Evolutionary conservation across 2,888 invertebrate species (phyloP).

Genomic region (Andrena bucephala): DNA sequence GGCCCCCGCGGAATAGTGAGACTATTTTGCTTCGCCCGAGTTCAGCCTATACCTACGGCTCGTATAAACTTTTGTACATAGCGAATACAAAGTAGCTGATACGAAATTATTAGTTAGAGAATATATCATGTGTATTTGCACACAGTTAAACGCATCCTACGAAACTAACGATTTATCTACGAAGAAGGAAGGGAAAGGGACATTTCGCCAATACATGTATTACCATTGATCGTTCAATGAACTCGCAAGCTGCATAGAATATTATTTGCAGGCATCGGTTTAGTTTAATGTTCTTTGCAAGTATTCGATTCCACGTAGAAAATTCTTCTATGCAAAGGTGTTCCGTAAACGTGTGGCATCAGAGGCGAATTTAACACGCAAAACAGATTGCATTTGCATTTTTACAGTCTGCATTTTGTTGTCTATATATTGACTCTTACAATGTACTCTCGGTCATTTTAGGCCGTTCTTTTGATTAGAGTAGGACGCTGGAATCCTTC

Average conservation of each 20-base stretch:
- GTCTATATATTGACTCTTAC: no score
- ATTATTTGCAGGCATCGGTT: not conserved
- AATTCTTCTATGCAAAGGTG: slow-evolving; percentile 21
- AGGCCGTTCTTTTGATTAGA: no score
- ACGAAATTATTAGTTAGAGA: slow-evolving; percentile 45
- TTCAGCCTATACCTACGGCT: slow-evolving; percentile 35
- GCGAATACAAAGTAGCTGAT: slow-evolving; percentile 53
- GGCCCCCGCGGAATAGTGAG: slow-evolving; percentile 6
- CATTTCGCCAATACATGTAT: slow-evolving; percentile 65
- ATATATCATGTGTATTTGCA: slow-evolving; percentile 63
- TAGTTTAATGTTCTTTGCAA: not conserved
- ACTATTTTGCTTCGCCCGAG: slow-evolving; percentile 36
- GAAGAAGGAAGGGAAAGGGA: slow-evolving; percentile 1
- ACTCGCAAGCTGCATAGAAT: not conserved
- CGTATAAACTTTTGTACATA: slow-evolving; percentile 63
- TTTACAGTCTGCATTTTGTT: no score
- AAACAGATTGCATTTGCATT: no score
- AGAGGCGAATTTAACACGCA: no score
- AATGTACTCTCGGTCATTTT: no score
- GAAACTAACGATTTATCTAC: slow-evolving; percentile 45
- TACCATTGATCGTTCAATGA: slow-evolving; percentile 54
- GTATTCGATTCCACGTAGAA: slow-evolving; percentile 1
- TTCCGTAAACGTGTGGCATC: not conserved
- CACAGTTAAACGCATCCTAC: slow-evolving; percentile 53
- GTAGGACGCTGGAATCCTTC: no score